Evolutionary conservation across 2,888 invertebrate species (phyloP).

Genomic region (Dasypogon diadema): DNA sequence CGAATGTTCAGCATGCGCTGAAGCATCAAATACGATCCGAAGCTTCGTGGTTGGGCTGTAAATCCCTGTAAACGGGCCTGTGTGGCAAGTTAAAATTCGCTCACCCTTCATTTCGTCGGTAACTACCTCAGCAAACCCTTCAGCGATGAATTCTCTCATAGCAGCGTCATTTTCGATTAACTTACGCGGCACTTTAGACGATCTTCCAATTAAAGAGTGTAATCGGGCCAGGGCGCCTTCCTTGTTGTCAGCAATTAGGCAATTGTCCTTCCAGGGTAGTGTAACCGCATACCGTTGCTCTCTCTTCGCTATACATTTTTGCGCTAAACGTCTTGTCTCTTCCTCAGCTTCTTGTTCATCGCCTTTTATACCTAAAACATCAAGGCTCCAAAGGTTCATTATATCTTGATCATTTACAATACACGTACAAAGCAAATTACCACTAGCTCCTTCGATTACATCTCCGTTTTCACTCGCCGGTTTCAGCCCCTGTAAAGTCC

Average conservation of each 20-base stretch:
- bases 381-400: not conserved
- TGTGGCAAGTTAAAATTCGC: not conserved
- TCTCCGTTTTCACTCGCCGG: not conserved
- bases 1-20: not conserved
- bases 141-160: not conserved
- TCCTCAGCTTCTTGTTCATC: not conserved
- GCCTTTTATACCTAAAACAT: not conserved
- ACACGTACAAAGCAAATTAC: not conserved
- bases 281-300: not conserved
- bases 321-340: not conserved
- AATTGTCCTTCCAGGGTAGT: not conserved
- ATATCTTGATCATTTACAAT: not conserved
- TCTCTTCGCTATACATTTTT: not conserved
- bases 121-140: not conserved
- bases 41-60: not conserved
- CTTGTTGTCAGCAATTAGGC: not conserved
- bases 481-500: conserved; percentile 51
- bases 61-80: not conserved
- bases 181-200: not conserved
- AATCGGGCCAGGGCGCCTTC: not conserved
- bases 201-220: not conserved
- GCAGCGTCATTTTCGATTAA: not conserved
- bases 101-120: not conserved
- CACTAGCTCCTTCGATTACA: not conserved
- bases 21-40: not conserved